phyloP scores from a whole-genome alignment of 1,140 invertebrate species.

The Elysia chlorotica region DNA sequence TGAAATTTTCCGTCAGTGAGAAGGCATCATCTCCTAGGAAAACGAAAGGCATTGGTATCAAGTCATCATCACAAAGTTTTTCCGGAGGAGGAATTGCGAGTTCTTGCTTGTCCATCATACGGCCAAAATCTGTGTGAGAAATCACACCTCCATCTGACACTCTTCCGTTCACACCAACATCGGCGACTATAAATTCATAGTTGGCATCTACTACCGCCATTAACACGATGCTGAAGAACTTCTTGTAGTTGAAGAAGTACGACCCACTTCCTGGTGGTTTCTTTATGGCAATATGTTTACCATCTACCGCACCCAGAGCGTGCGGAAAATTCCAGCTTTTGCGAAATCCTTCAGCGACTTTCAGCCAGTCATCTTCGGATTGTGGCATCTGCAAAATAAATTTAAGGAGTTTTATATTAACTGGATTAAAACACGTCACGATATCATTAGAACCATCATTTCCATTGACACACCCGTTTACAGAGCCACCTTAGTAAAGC shows the following conservation, averaged over 20 bases:
- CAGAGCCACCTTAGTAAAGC: neutral
- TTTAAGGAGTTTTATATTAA: neutral
- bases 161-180: neutral
- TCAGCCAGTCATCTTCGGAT: neutral
- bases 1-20: neutral
- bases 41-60: neutral
- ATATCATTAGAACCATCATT: neutral
- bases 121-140: neutral
- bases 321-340: constrained; percentile 1
- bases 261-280: neutral
- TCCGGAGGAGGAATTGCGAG: neutral
- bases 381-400: constrained; percentile 6
- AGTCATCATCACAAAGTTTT: neutral
- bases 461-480: neutral
- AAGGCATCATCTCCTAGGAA: neutral
- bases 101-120: neutral
- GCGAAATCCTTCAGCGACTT: neutral
- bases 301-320: neutral
- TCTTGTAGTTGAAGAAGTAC: neutral
- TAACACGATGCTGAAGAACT: neutral
- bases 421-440: neutral
- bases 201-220: neutral
- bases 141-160: neutral
- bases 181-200: neutral
- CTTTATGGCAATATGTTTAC: constrained; percentile 1